Base-by-base conservation (phyloP, 2,113 vertebrate species). In the Helogale parvula region DNA sequence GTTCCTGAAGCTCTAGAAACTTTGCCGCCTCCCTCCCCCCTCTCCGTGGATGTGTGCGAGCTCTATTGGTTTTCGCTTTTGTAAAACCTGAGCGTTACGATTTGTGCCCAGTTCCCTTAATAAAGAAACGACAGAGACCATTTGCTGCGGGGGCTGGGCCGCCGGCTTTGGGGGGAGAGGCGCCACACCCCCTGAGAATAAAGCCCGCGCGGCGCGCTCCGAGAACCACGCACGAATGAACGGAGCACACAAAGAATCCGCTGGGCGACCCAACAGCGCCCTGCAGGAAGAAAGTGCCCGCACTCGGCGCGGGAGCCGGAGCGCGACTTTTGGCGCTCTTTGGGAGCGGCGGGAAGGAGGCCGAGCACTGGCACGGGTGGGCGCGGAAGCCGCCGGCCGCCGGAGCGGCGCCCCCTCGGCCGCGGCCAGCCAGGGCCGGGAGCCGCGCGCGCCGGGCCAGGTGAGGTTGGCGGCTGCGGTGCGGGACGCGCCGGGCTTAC, bases 261-360 rank as follows among this genome's bases (percentile, higher is more conserved):
- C 35, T 57, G 77, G 69, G 41, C 68, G 13, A 94, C 31, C 38
- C 5, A 87, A 72, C 66, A 77, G 96, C 77, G 57, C 63, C 85
- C 35, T 60, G 33, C 96, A 65, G 95, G 47, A 94, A 68, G 65
- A 91, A 90, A 90, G 97, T 90, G 63, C 47, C 94, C 47, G 57
- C 77, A 93, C 82, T 54, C 47, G 0, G 57, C 79, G 96, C 81
- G 80, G 2, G 93, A 90, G 38, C 74, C 1, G 45, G 31, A 88
- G 97, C 84, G 66, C 66, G 72, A 97, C 94, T 97, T 98, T 96
- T 94, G 96, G 95, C 96, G 90, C 94, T 95, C 93, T 96, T 76
- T 29, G 57, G 41, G 66, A 85, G 85, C 57, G n/a, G 86, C 57
- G 17, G 82, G 87, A 76, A 33, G 47, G 76, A 93, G 91, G 89